These are phyloP conservation scores for Acleris holmiana DNA, from an alignment of 2,888 invertebrate genomes.

Conservation along the genomic window DNA sequence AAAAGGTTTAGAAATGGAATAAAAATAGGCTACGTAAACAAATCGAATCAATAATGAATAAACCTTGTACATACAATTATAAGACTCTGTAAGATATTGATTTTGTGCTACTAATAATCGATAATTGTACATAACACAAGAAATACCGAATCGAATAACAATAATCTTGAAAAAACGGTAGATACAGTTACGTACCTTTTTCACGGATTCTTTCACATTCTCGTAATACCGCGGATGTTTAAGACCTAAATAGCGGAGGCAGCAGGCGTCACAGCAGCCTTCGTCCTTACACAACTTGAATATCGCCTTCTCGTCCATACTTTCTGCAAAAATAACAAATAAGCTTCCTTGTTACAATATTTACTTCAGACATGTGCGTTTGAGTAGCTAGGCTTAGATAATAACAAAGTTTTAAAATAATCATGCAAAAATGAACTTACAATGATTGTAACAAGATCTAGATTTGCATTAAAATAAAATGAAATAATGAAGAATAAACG, in stretches of 20 bases:
- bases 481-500: neutral
- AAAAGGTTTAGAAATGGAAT: neutral
- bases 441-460: neutral
- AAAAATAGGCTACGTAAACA: no score
- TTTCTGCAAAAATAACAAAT: conserved; percentile 31
- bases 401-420: neutral
- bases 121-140: no score
- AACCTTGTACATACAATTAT: no score
- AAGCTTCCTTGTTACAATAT: neutral
- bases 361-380: conserved; percentile 18
- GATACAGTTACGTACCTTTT: conserved; percentile 72
- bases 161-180: conserved; percentile 12
- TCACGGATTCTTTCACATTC: conserved; percentile 72
- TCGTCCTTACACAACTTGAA: conserved; percentile 76
- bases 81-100: no score
- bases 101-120: no score
- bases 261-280: conserved; percentile 88
- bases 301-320: conserved; percentile 78
- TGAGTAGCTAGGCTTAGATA: neutral
- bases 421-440: neutral
- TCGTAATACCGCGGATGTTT: conserved; percentile 83
- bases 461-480: neutral
- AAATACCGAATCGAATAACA: no score
- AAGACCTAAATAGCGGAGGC: conserved; percentile 87
- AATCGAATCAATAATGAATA: no score